These are phyloP conservation scores for Seira musarum DNA, from an alignment of 2,888 invertebrate genomes.

Conservation along the genomic window DNA sequence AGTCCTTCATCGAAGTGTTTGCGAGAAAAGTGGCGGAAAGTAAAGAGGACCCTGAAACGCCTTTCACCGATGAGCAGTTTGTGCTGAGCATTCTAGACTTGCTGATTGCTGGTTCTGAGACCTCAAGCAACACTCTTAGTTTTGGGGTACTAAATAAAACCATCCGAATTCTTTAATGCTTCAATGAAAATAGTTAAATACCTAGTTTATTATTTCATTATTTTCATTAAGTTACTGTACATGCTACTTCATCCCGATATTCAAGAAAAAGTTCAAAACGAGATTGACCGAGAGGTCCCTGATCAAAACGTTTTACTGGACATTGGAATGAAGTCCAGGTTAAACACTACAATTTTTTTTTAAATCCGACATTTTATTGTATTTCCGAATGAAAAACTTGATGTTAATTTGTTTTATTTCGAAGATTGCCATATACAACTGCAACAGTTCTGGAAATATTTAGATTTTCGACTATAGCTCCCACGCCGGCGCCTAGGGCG, in stretches of 20 bases:
- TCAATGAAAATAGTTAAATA: no score
- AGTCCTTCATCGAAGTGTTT: slow-evolving; percentile 29
- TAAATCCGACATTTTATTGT: no score
- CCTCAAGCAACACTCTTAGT: neutral
- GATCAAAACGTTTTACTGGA: neutral
- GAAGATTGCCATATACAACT: slow-evolving; percentile 26
- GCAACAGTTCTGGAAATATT: slow-evolving; percentile 34
- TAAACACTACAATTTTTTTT: no score
- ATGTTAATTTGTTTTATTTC: no score
- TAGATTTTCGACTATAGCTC: slow-evolving; percentile 16
- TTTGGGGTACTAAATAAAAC: no score
- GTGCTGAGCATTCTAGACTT: neutral
- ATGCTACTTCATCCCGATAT: slow-evolving; percentile 26
- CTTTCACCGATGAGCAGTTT: slow-evolving; percentile 18
- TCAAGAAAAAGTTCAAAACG: slow-evolving; percentile 34
- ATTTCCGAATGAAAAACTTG: no score
- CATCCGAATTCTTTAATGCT: no score
- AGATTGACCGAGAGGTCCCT: slow-evolving; percentile 23
- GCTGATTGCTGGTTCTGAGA: neutral
- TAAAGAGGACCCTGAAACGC: neutral
- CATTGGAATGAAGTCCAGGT: slow-evolving; percentile 17
- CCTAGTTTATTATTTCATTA: no score
- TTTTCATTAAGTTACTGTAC: no score
- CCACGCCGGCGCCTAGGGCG: slow-evolving; percentile 19
- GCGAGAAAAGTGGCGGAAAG: slow-evolving; percentile 15